Percentiles rank a stretch among this genome's conserved stretches.
Conservation (phyloP, 1,140 invertebrate species). For the Drosophila tsacasi region DNA sequence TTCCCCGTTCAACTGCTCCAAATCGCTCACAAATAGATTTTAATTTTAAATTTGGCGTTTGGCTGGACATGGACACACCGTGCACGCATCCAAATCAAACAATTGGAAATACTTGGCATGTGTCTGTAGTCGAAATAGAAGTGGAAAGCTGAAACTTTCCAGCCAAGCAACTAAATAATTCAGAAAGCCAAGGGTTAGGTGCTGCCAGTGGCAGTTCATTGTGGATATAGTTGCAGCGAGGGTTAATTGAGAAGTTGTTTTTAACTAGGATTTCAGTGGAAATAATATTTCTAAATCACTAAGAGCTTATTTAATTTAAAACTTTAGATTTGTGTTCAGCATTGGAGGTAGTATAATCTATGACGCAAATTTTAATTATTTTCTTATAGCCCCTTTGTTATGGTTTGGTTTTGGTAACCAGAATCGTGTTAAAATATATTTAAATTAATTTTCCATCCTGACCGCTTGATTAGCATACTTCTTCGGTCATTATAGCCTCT, state of each 20-base stretch:
- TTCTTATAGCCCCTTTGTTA: neutral
- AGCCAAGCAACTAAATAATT: constrained; percentile 54
- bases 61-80: constrained; percentile 13
- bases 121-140: constrained; percentile 34
- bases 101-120: constrained; percentile 55
- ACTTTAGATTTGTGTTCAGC: too few species aligned
- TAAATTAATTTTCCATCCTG: neutral
- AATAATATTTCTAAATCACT: neutral
- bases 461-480: constrained; percentile 1
- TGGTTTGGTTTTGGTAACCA: too few species aligned
- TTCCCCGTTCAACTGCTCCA: constrained; percentile 17
- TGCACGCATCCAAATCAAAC: constrained; percentile 59
- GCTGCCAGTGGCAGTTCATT: constrained; percentile 34
- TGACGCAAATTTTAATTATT: neutral
- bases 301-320: too few species aligned
- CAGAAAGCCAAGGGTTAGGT: constrained; percentile 46
- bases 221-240: constrained; percentile 44
- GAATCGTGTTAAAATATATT: neutral
- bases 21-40: constrained; percentile 63
- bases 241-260: constrained; percentile 5
- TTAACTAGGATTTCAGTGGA: neutral
- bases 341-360: neutral
- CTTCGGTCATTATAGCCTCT: neutral
- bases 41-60: constrained; percentile 56
- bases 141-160: constrained; percentile 40